phyloP scores from a whole-genome alignment of 2,113 vertebrate genomes.

The Rostratula benghalensis region DNA sequence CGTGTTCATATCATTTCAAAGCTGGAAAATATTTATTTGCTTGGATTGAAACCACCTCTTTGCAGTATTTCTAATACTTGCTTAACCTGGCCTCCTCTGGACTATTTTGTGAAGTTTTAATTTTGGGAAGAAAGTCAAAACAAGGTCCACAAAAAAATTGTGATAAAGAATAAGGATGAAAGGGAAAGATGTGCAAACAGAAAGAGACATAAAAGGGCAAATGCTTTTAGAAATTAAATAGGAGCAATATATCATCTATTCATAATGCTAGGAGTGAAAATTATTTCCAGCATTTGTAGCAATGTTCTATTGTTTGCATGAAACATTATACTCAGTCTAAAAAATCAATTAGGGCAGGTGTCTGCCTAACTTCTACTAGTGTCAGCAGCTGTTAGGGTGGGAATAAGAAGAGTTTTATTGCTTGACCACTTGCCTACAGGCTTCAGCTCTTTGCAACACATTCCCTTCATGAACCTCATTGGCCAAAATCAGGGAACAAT shows the following conservation, averaged over 20 bases:
- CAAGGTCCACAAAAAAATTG: not conserved
- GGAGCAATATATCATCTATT: not conserved
- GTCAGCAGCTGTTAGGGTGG: not conserved
- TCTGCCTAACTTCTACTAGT: not conserved
- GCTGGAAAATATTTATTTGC: not conserved
- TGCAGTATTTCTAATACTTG: not conserved
- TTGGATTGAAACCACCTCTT: not conserved
- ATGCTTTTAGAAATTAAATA: not conserved
- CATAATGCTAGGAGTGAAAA: not conserved
- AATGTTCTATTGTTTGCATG: not conserved
- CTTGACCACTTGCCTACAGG: not conserved
- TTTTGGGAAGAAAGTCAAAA: not conserved
- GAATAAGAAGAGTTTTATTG: not conserved
- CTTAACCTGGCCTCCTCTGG: not conserved
- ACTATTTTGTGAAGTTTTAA: not conserved
- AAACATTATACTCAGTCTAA: not conserved
- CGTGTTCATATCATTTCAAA: not conserved
- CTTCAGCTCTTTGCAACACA: not conserved
- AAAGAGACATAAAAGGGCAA: not conserved
- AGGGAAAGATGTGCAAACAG: not conserved
- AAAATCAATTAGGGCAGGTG: not conserved
- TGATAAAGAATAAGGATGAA: not conserved
- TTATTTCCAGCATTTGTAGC: not conserved
- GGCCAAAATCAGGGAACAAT: not conserved
- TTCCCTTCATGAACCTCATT: not conserved